Evolutionary conservation across 2,888 invertebrate genomes (phyloP).

Genomic region (Dryomyza anilis): DNA sequence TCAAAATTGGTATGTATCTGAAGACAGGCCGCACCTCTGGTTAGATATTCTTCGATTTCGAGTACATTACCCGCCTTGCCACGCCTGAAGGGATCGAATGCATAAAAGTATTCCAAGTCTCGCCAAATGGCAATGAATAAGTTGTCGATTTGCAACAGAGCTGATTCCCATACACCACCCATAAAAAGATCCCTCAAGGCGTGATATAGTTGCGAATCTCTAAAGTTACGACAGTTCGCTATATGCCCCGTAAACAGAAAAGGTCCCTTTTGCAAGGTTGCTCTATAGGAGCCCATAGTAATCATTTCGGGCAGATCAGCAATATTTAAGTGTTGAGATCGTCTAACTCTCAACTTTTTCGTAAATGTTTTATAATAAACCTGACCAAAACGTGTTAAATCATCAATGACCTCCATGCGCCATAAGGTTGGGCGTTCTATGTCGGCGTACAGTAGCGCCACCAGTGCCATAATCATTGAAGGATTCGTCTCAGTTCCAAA

Average conservation of each 20-base stretch:
- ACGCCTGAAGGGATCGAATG: conserved; percentile 71
- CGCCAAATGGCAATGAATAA: conserved; percentile 68
- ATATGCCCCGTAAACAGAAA: conserved; percentile 52
- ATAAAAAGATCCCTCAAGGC: conserved; percentile 48
- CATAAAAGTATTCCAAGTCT: conserved; percentile 68
- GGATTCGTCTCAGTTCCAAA: conserved; percentile 61
- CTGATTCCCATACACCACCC: conserved; percentile 44
- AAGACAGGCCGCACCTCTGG: conserved; percentile 65
- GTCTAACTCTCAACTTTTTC: conserved; percentile 46
- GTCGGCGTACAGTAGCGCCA: conserved; percentile 69
- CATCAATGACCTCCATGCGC: conserved; percentile 67
- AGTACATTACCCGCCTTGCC: conserved; percentile 65
- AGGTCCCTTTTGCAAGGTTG: conserved; percentile 48
- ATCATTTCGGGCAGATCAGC: conserved; percentile 59
- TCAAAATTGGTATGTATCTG: conserved; percentile 68
- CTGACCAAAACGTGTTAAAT: conserved; percentile 50
- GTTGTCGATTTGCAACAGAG: conserved; percentile 66
- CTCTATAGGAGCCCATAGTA: conserved; percentile 56
- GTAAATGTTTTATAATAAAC: conserved; percentile 47
- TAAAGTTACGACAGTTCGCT: conserved; percentile 45
- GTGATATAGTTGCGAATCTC: conserved; percentile 48
- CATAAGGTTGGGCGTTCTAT: conserved; percentile 70
- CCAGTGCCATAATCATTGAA: conserved; percentile 66
- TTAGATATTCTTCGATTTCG: conserved; percentile 59
- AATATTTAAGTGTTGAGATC: conserved; percentile 47